Evolutionary conservation across 2,113 vertebrate genomes (phyloP).

Genomic region (Phycodurus eques): DNA sequence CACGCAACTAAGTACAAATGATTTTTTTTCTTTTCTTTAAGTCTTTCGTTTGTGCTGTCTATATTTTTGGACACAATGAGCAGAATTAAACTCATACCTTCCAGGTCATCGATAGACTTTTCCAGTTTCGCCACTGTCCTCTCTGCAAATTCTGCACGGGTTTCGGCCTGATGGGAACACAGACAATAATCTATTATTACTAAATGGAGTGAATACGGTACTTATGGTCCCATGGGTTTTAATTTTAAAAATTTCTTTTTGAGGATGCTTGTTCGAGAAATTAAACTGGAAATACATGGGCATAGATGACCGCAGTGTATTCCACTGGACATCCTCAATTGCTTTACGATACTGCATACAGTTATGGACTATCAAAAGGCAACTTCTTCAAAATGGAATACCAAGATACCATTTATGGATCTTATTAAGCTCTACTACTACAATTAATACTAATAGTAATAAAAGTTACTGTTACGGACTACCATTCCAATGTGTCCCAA

Average conservation of each 20-base stretch:
- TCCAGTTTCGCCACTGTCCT: slow-evolving; percentile 97
- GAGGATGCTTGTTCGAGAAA: neutral
- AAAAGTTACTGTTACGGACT: no score
- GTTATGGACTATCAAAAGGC: no score
- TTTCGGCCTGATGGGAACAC: slow-evolving; percentile 85
- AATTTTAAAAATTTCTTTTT: neutral
- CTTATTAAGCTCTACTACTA: no score
- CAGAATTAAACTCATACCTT: slow-evolving; percentile 79
- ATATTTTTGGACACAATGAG: neutral
- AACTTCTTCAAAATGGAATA: no score
- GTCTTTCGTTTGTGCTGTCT: neutral
- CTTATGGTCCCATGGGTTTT: neutral
- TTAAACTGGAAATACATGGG: neutral
- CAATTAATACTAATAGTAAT: no score
- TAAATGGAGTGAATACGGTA: neutral
- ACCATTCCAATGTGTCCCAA: no score
- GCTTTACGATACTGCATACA: no score
- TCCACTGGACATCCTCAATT: no score
- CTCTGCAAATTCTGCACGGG: slow-evolving; percentile 96
- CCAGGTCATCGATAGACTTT: slow-evolving; percentile 96
- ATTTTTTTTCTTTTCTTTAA: neutral
- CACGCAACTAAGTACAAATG: neutral
- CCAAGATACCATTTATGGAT: no score
- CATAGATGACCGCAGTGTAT: neutral
- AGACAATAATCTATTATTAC: slow-evolving; percentile 1